These are phyloP conservation scores for Euzophera pinguis DNA, from an alignment of 2,888 invertebrate species.

Conservation along the genomic window DNA sequence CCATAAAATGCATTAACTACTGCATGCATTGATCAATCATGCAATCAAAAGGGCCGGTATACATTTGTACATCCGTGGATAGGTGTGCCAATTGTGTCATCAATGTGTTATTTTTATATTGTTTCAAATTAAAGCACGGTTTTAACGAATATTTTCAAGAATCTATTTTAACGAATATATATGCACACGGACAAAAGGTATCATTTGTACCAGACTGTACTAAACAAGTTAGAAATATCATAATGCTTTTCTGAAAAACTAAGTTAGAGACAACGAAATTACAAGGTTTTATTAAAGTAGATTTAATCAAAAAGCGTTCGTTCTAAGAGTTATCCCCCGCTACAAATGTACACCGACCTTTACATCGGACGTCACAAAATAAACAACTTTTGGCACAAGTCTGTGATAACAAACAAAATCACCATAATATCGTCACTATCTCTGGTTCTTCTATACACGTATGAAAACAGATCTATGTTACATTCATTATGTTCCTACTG, in stretches of 20 bases:
- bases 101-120: too few relatives aligned
- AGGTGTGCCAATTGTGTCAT: too few relatives aligned
- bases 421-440: slow-evolving; percentile 6
- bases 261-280: too few relatives aligned
- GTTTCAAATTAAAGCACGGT: too few relatives aligned
- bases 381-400: slow-evolving; percentile 11
- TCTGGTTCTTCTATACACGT: slow-evolving; percentile 4
- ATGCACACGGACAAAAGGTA: too few relatives aligned
- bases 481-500: neutral
- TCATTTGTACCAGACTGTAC: too few relatives aligned
- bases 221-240: too few relatives aligned
- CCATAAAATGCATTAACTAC: neutral
- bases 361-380: neutral
- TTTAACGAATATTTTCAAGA: too few relatives aligned
- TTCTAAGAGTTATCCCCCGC: neutral
- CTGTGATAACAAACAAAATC: neutral
- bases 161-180: too few relatives aligned
- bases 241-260: too few relatives aligned
- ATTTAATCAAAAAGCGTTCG: neutral
- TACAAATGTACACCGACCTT: neutral
- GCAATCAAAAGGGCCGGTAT: neutral
- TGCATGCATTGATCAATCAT: slow-evolving; percentile 5
- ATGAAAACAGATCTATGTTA: slow-evolving; percentile 11
- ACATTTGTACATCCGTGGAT: too few relatives aligned
- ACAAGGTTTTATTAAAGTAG: too few relatives aligned